Base-by-base conservation (phyloP, 2,888 invertebrate genomes). In the Lottia scabra region DNA sequence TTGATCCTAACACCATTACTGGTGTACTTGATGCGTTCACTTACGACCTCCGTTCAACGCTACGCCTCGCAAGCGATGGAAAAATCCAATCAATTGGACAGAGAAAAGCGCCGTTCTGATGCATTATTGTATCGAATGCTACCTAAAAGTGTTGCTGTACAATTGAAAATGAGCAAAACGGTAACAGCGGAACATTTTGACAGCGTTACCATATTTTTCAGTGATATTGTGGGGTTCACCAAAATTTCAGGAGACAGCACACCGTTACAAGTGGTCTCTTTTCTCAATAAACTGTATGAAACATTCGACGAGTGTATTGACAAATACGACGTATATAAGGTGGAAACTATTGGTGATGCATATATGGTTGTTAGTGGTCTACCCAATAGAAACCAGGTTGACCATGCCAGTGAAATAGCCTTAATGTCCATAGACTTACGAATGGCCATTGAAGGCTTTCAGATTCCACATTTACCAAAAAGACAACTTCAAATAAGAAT, bases 71-170 rank as follows among this genome's bases (percentile, higher is more conserved):
- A 78, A 26, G 78, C 77, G n/a, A 75, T 75, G n/a, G 66, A 68
- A 43, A 80, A 80, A 63, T 78, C 80, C 12, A 44, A 73, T n/a
- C 75, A 79, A 16, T 73, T 88, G 63, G 81, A 84, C 44, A 81
- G 82, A 45, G 87, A 88, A 78, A 87, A 87, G 78, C 84, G 83
- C 72, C 77, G 86, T 19, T 84, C 88, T 0, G 86, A 88, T 73
- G 80, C 78, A 8, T 76, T 87, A 23, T 76, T 88, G 26, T 87
- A 87, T 68, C 87, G 87, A 80, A 87, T 88, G 87, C 71, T 88
- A 74, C 88, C 88, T 13, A 85, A 85, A 74, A 81, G 84, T 1
- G 87, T 88, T 15, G 88, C 87, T 1, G 83, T 87, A 64, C 85
- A 84, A 76, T 79, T 88, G 62, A 87, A 87, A 73, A 79, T 80